Evolutionary conservation across 1,140 invertebrate genomes (phyloP), one percentile per base, ranked within the genome.

Genomic region (Piezodorus guildinii): DNA sequence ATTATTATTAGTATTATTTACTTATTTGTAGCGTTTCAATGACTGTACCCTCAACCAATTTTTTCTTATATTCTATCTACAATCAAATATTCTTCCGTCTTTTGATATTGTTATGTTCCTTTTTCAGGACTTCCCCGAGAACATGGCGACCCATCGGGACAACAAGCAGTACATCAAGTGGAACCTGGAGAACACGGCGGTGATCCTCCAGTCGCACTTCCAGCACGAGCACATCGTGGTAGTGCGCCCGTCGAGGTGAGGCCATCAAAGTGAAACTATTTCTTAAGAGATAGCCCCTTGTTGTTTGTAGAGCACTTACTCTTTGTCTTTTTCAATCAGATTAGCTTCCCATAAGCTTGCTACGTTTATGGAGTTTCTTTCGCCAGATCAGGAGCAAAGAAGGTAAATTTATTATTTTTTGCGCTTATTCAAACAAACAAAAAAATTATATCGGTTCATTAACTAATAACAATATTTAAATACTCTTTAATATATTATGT

Each of bases 121-220:
- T n/a, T 69, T 68, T 62, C 72, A 91, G 86, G 88, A 92, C 73
- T 90, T 87, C 72, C 80, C 81, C 54, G 89, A 91, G 73, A 80
- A 81, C 69, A 92, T 93, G 90, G 78, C 83, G 70, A 75, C 75
- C 14, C 84, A 90, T 71, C 73, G 81, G 19, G 85, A 88, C 68
- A 87, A 87, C 71, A 80, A 83, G 67, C 76, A 81, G 63, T 88
- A 88, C 72, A 69, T 83, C 62, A 79, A 84, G 68, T 92, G 88
- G 85, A 88, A 86, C 75, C 75, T 91, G 51, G 86, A 91, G 72
- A 83, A 79, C 65, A 88, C 83, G 19, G 84, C 85, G 19, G 71
- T 76, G 46, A 71, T 87, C 62, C 75, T 94, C 30, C 78, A 83
- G 52, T 72, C 77, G 39, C 78, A 80, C 63, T 93, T 92, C 76